Evolutionary conservation across 2,888 invertebrate genomes (phyloP).

Genomic region (Chelonus formosanus): DNA sequence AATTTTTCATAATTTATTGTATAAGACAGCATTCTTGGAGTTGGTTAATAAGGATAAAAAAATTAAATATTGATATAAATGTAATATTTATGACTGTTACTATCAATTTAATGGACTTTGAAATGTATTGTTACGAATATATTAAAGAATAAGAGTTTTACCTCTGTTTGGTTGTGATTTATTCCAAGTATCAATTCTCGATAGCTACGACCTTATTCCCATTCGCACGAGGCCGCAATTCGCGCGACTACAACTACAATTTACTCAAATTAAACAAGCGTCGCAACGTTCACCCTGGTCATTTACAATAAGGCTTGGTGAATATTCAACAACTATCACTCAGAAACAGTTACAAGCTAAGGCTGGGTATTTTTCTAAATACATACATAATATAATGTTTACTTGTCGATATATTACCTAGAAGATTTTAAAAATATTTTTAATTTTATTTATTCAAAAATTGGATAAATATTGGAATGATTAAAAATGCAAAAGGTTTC

Average conservation of each 20-base stretch:
- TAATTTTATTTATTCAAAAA: too few species aligned
- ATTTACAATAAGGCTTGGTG: slow-evolving; percentile 13
- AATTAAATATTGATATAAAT: too few species aligned
- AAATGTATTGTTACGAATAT: too few species aligned
- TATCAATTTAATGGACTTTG: slow-evolving; percentile 4
- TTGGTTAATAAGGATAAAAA: too few species aligned
- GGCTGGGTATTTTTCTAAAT: too few species aligned
- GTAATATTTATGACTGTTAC: neutral
- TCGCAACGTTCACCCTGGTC: slow-evolving; percentile 27
- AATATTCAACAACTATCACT: too few species aligned
- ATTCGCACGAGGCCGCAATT: slow-evolving; percentile 27
- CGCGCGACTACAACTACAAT: slow-evolving; percentile 29
- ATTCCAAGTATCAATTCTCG: slow-evolving; percentile 22
- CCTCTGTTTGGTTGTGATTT: slow-evolving; percentile 15
- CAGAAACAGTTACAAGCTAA: neutral
- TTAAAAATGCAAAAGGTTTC: neutral
- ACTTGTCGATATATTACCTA: too few species aligned
- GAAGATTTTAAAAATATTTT: too few species aligned
- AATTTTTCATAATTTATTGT: too few species aligned
- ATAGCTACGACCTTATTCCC: slow-evolving; percentile 33
- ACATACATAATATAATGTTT: too few species aligned
- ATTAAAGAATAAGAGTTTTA: slow-evolving; percentile 15
- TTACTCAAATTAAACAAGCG: slow-evolving; percentile 31
- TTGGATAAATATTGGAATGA: too few species aligned
- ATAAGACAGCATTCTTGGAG: too few species aligned